A percentile compares a stretch with the other conserved stretches of the same genome.
These are phyloP conservation scores for Ranitomeya imitator DNA, from an alignment of 2,113 vertebrate species.

Conservation along the genomic window DNA sequence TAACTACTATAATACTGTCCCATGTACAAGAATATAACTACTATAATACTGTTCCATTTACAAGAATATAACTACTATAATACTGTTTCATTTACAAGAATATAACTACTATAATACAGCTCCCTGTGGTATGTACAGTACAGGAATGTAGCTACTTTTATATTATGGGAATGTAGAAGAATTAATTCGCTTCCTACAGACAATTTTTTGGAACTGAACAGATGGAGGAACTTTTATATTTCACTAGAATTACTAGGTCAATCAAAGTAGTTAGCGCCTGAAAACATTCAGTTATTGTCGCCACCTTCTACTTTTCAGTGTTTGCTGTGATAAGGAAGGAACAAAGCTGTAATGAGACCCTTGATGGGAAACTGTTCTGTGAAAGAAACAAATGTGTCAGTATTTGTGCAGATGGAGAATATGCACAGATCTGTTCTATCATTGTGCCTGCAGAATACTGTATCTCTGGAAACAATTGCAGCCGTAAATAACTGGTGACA, in stretches of 20 bases:
- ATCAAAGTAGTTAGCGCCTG: no score
- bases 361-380: not conserved
- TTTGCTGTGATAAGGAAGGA: not conserved
- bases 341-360: not conserved
- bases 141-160: not conserved
- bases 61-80: not conserved
- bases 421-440: not conserved
- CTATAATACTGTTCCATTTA: not conserved
- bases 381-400: no score
- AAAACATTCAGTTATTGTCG: no score
- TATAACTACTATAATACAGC: constrained; percentile 9
- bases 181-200: not conserved
- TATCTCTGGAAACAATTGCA: not conserved
- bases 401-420: not conserved
- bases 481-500: not conserved
- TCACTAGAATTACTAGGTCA: no score
- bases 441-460: not conserved
- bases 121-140: not conserved
- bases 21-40: constrained; percentile 11
- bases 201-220: no score
- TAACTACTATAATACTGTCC: not conserved
- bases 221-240: no score
- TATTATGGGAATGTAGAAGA: not conserved
- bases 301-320: no score
- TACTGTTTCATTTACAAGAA: not conserved